A percentile compares a stretch with the other conserved stretches of the same genome.
phyloP scores from a whole-genome alignment of 2,113 vertebrate genomes.

The Probosciger aterrimus region DNA sequence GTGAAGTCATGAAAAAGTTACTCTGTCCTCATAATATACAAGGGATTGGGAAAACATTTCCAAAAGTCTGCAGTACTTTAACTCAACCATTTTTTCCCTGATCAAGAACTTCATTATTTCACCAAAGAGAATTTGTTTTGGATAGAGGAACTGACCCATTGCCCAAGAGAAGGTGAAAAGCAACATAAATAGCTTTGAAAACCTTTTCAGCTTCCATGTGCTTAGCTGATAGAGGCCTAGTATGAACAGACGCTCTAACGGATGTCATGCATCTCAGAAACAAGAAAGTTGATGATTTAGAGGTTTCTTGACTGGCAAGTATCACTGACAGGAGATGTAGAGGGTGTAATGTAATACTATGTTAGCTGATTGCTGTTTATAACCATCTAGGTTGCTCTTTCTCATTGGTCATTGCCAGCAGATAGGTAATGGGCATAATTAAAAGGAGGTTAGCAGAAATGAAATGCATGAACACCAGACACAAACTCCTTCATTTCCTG shows the following conservation, averaged over 20 bases:
- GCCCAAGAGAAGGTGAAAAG: background rate
- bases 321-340: background rate
- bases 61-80: background rate
- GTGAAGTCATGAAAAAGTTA: background rate
- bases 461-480: background rate
- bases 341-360: background rate
- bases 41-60: background rate
- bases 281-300: background rate
- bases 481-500: background rate
- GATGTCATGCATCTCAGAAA: conserved; percentile 1
- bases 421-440: background rate
- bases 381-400: background rate
- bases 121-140: background rate
- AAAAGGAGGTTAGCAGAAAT: background rate
- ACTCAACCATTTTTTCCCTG: background rate
- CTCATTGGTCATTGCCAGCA: background rate
- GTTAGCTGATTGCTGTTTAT: background rate
- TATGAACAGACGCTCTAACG: conserved; percentile 4
- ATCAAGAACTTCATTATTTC: background rate
- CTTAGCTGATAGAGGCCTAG: background rate
- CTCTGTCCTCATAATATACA: background rate
- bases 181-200: background rate
- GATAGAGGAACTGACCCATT: background rate
- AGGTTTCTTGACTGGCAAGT: background rate
- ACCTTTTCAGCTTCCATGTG: background rate